phyloP scores from a whole-genome alignment of 2,113 vertebrate species.

The Stegastes partitus region DNA sequence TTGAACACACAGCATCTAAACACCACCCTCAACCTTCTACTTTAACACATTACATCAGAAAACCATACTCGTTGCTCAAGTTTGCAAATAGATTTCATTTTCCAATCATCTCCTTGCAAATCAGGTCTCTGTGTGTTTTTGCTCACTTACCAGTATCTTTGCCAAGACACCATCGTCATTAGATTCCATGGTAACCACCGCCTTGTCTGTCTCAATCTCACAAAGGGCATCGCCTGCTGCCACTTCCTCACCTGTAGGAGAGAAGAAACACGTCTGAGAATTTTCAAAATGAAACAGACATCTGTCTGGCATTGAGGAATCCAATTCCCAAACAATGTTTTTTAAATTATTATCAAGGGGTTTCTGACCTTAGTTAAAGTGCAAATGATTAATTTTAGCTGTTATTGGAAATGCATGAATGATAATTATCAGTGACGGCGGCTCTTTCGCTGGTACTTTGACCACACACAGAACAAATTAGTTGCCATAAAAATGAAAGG shows the following conservation, averaged over 20 bases:
- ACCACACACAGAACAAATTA: conserved; percentile 25
- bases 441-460: not conserved
- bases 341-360: not conserved
- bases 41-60: not conserved
- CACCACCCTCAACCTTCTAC: not conserved
- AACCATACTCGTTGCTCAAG: not conserved
- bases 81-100: conserved; percentile 8
- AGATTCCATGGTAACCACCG: conserved; percentile 94
- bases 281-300: not conserved
- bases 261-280: conserved; percentile 7
- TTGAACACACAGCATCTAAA: conserved; percentile 13
- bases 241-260: conserved; percentile 90
- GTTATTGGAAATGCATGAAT: conserved; percentile 11
- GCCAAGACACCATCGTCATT: conserved; percentile 94
- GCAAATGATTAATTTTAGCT: conserved; percentile 17
- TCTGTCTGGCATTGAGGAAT: not conserved
- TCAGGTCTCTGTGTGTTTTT: not conserved
- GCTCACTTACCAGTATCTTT: conserved; percentile 93
- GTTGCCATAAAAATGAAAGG: conserved; percentile 9
- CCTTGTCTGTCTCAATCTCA: conserved; percentile 98
- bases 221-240: conserved; percentile 92
- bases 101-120: not conserved
- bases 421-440: not conserved
- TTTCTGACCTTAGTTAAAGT: conserved; percentile 3
- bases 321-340: not conserved